phyloP scores from a whole-genome alignment of 2,797 vertebrate species.

The Podarcis lilfordi region DNA sequence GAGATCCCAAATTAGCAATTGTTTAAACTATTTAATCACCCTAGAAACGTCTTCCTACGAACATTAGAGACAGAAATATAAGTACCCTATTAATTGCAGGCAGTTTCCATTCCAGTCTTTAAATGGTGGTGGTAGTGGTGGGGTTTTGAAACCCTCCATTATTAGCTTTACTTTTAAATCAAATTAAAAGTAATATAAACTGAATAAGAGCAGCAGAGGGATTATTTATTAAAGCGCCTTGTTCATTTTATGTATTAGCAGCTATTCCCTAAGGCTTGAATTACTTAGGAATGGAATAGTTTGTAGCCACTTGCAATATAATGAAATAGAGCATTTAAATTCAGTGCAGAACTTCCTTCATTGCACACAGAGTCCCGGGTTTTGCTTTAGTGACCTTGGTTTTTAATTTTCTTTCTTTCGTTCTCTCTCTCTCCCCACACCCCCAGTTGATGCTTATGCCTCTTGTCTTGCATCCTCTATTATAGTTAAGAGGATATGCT shows the following conservation, averaged over 20 bases:
- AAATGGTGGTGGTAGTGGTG: constrained; percentile 36
- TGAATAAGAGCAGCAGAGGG: constrained; percentile 60
- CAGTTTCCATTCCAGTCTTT: constrained; percentile 57
- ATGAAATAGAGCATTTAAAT: not conserved
- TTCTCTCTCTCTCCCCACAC: not conserved
- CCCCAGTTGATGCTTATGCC: fast-evolving
- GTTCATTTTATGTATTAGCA: constrained; percentile 32
- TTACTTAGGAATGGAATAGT: constrained; percentile 30
- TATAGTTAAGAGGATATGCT: not conserved
- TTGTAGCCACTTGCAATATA: not conserved
- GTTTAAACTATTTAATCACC: constrained; percentile 4
- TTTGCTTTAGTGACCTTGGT: constrained; percentile 23
- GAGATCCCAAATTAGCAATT: not conserved
- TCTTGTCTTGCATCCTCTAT: not conserved
- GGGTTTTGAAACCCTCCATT: constrained; percentile 37
- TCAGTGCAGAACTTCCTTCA: not conserved
- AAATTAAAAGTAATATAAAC: constrained; percentile 66
- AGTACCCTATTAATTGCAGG: constrained; percentile 37
- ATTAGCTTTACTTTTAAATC: constrained; percentile 66
- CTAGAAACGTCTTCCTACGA: constrained; percentile 54
- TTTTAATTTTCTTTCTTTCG: not conserved
- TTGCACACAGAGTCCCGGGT: not conserved
- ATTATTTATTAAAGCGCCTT: constrained; percentile 62
- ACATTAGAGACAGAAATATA: constrained; percentile 54
- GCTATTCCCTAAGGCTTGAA: constrained; percentile 30